These are phyloP conservation scores for Phyllotis vaccarum DNA, from an alignment of 2,797 vertebrate genomes.

Conservation along the genomic window DNA sequence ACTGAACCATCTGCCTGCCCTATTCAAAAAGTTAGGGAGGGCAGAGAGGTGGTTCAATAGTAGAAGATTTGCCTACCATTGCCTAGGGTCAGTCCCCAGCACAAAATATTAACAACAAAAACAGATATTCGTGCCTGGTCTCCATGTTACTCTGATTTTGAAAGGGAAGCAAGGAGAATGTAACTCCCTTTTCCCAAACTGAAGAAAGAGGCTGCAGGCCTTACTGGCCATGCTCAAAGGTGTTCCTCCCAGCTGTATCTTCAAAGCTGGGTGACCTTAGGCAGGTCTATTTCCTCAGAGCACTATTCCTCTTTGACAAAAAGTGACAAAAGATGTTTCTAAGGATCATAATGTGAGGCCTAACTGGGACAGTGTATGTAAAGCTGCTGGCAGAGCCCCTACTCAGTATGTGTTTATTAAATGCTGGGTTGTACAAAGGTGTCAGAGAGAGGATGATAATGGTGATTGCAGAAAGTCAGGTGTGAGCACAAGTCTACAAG, in stretches of 20 bases:
- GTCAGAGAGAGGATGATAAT: background rate
- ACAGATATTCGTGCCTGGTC: background rate
- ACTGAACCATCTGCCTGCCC: background rate
- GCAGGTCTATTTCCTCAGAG: background rate
- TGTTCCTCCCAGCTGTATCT: background rate
- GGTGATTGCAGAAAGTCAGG: background rate
- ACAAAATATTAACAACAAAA: background rate
- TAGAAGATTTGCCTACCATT: background rate
- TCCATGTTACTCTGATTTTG: background rate
- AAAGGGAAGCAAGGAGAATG: background rate
- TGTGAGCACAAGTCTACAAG: background rate
- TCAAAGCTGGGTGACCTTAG: background rate
- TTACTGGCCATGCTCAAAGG: background rate
- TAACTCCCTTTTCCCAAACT: background rate
- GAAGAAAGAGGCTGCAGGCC: background rate
- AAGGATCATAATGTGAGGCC: background rate
- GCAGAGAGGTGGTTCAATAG: background rate
- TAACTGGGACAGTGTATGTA: background rate
- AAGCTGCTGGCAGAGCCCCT: background rate
- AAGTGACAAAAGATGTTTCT: too few relatives aligned
- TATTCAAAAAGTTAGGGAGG: background rate
- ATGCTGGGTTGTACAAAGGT: background rate
- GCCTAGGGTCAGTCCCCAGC: background rate
- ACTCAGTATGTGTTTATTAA: background rate
- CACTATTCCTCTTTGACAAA: background rate